Percentiles rank a stretch among this genome's conserved stretches.
These are phyloP conservation scores for Percopsis omiscomaycus DNA, from an alignment of 2,797 vertebrate species.

Conservation along the genomic window DNA sequence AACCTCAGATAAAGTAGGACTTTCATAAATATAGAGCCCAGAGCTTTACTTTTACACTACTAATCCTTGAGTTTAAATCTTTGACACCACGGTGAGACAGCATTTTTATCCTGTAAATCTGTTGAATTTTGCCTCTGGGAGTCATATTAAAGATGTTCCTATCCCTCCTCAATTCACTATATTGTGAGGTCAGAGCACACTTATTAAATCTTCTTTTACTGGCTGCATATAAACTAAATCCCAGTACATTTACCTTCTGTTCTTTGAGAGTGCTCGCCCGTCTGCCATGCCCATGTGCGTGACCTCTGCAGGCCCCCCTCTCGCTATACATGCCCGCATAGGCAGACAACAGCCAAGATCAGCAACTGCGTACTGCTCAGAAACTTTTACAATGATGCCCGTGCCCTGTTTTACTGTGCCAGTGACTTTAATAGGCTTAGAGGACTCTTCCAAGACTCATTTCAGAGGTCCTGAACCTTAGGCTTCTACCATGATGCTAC, in stretches of 20 bases:
- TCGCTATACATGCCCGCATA: slow-evolving; percentile 34
- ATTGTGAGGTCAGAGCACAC: not conserved
- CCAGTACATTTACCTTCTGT: slow-evolving; percentile 5
- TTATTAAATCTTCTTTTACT: not conserved
- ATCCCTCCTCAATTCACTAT: not conserved
- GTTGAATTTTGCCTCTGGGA: too few relatives aligned
- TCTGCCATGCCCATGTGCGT: slow-evolving; percentile 25
- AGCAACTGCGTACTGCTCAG: slow-evolving; percentile 29
- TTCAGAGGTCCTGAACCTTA: slow-evolving; percentile 20
- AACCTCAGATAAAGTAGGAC: slow-evolving; percentile 21
- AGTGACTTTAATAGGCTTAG: slow-evolving; percentile 40
- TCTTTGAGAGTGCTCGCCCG: slow-evolving; percentile 3
- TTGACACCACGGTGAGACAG: too few relatives aligned
- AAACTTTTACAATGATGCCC: slow-evolving; percentile 34
- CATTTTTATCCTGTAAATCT: too few relatives aligned
- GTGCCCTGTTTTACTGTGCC: slow-evolving; percentile 49
- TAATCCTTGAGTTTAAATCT: too few relatives aligned
- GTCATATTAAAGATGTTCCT: not conserved
- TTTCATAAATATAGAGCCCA: too few relatives aligned
- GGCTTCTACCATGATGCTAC: slow-evolving; percentile 25
- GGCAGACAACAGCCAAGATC: slow-evolving; percentile 46
- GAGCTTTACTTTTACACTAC: too few relatives aligned
- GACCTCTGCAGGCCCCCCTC: slow-evolving; percentile 26
- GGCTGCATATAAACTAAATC: slow-evolving; percentile 2
- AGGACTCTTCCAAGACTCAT: slow-evolving; percentile 39